A percentile compares a stretch with the other conserved stretches of the same genome.
Conservation (phyloP, 2,888 invertebrate species). For the Nudaria mundana region DNA sequence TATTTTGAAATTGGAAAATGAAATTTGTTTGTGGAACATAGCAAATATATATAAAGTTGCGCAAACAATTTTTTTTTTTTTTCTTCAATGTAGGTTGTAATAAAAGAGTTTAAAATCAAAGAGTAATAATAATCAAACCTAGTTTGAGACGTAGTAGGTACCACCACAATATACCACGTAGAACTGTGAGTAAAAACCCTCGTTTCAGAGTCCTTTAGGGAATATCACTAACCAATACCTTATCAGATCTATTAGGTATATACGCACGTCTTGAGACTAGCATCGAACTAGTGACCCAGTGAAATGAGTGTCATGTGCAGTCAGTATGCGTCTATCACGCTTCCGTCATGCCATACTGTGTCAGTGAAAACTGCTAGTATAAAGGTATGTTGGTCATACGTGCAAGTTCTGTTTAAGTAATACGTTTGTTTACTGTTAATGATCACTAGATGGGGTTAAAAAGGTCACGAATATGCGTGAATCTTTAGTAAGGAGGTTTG, state of each 20-base stretch:
- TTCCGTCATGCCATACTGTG: slow-evolving; percentile 20
- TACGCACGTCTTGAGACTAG: slow-evolving; percentile 10
- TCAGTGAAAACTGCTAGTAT: slow-evolving; percentile 20
- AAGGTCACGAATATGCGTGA: slow-evolving; percentile 2
- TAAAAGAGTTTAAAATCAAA: too few relatives aligned
- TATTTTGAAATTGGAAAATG: slow-evolving; percentile 23
- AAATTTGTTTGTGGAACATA: slow-evolving; percentile 17
- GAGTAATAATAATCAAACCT: too few relatives aligned
- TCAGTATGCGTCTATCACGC: slow-evolving; percentile 19
- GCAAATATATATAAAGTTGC: too few relatives aligned
- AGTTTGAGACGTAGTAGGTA: too few relatives aligned
- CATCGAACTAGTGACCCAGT: slow-evolving; percentile 27
- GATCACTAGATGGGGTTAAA: slow-evolving; percentile 6
- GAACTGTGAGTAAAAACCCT: neutral
- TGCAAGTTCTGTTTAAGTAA: neutral
- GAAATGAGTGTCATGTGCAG: slow-evolving; percentile 4
- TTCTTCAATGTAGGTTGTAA: too few relatives aligned
- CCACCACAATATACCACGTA: too few relatives aligned
- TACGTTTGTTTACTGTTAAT: slow-evolving; percentile 4
- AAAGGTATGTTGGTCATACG: neutral
- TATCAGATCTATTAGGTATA: too few relatives aligned
- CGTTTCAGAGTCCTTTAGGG: too few relatives aligned
- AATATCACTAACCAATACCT: too few relatives aligned
- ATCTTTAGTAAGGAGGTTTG: neutral
- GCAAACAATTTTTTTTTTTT: too few relatives aligned